phyloP scores from a whole-genome alignment of 2,888 invertebrate species.

The Argyresthia albistria region DNA sequence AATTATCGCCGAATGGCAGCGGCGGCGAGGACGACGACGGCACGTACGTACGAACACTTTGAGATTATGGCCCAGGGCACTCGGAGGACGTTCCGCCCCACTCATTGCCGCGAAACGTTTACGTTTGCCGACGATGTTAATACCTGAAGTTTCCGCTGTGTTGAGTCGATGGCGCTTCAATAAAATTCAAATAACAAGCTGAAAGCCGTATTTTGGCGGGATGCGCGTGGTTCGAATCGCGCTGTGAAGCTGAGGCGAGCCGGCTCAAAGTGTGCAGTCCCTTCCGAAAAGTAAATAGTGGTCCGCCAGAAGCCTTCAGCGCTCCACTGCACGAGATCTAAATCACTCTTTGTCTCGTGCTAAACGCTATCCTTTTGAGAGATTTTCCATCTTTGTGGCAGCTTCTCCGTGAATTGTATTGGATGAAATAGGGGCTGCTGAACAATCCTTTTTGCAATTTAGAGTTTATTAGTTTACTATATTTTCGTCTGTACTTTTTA shows the following conservation, averaged over 20 bases:
- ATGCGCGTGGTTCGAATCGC: constrained; percentile 24
- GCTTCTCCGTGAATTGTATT: constrained; percentile 46
- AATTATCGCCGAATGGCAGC: constrained; percentile 60
- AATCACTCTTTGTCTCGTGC: constrained; percentile 65
- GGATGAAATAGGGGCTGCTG: constrained; percentile 27
- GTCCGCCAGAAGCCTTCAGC: constrained; percentile 36
- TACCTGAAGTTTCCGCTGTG: constrained; percentile 30
- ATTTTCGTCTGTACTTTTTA: too few relatives aligned
- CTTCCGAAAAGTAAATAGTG: constrained; percentile 62
- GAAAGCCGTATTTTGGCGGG: constrained; percentile 14
- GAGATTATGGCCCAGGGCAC: constrained; percentile 47
- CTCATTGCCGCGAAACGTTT: constrained; percentile 30
- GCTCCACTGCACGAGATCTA: constrained; percentile 48
- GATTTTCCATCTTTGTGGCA: constrained; percentile 57
- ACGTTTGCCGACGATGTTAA: constrained; percentile 31
- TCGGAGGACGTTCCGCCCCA: constrained; percentile 36
- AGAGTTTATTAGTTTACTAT: too few relatives aligned
- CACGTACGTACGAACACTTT: constrained; percentile 32
- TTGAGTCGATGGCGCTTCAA: constrained; percentile 14
- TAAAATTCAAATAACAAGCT: constrained; percentile 12
- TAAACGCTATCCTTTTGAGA: constrained; percentile 66
- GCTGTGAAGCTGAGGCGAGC: constrained; percentile 24
- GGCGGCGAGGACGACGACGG: constrained; percentile 27
- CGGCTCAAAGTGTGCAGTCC: constrained; percentile 38
- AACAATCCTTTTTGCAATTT: constrained; percentile 13